A percentile compares a stretch with the other conserved stretches of the same genome.
These are phyloP conservation scores for Eristalis arbustorum DNA, from an alignment of 2,888 invertebrate species.

Conservation along the genomic window DNA sequence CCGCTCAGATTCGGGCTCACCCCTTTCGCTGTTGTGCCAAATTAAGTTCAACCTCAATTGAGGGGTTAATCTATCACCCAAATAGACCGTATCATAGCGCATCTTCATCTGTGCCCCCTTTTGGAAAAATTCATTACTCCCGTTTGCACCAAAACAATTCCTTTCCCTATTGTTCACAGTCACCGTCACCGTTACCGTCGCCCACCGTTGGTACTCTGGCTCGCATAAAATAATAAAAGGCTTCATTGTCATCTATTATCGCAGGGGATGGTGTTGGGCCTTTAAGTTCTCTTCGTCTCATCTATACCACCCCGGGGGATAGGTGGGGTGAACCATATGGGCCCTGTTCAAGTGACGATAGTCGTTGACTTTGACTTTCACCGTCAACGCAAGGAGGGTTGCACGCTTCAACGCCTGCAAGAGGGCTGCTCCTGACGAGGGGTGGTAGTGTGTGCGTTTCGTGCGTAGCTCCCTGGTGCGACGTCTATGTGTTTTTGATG, in stretches of 20 bases:
- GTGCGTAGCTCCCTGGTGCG: conserved; percentile 20
- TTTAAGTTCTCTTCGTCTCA: conserved; percentile 5
- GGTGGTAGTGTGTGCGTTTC: conserved; percentile 37
- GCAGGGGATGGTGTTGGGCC: conserved; percentile 48
- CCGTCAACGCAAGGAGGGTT: conserved; percentile 72
- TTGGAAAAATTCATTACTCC: conserved; percentile 52
- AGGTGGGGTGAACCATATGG: conserved; percentile 60
- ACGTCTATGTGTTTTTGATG: conserved; percentile 63
- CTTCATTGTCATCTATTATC: conserved; percentile 70
- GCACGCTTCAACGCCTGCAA: conserved; percentile 79
- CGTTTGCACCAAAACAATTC: conserved; percentile 56
- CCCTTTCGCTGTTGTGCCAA: conserved; percentile 76
- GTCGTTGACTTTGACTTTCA: conserved; percentile 68
- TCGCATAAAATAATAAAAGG: conserved; percentile 70
- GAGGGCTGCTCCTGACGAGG: conserved; percentile 45
- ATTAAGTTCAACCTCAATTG: conserved; percentile 80
- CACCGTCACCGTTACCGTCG: neutral
- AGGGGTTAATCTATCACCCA: conserved; percentile 79
- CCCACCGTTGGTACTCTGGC: conserved; percentile 48
- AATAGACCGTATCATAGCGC: conserved; percentile 70
- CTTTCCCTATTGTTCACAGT: conserved; percentile 48
- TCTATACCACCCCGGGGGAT: conserved; percentile 49
- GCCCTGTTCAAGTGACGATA: conserved; percentile 64
- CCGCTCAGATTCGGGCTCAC: conserved; percentile 51
- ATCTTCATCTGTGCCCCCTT: conserved; percentile 52